phyloP scores from a whole-genome alignment of 2,113 vertebrate species.

The Thermophis baileyi region DNA sequence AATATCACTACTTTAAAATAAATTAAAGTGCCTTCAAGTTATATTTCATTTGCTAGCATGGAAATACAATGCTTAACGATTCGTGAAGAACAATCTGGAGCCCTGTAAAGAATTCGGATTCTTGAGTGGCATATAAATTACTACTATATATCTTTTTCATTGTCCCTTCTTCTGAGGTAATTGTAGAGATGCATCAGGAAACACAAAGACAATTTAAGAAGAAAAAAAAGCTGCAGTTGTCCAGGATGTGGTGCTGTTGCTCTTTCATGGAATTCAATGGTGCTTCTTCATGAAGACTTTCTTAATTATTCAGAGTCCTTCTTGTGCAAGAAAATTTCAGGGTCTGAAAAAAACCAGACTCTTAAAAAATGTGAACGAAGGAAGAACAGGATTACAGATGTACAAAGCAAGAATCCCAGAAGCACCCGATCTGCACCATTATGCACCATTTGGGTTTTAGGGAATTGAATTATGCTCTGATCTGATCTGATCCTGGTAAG shows the following conservation, averaged over 20 bases:
- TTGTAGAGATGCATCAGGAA: not conserved
- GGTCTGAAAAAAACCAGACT: not conserved
- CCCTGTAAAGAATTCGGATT: not conserved
- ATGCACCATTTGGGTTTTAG: not conserved
- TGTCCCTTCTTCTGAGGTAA: not conserved
- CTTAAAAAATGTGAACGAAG: not conserved
- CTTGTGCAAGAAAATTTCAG: not conserved
- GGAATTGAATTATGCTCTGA: not conserved
- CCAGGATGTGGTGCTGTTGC: not conserved
- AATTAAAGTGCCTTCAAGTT: not conserved
- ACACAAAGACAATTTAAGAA: not conserved
- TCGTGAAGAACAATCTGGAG: not conserved
- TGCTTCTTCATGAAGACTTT: not conserved
- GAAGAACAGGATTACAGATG: not conserved
- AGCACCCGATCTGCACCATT: not conserved
- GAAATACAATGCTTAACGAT: not conserved
- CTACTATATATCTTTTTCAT: too few species aligned
- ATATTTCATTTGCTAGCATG: not conserved
- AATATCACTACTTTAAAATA: not conserved
- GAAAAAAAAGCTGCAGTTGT: not conserved
- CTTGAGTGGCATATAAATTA: not conserved
- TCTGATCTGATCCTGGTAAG: not conserved
- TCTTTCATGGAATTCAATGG: not conserved
- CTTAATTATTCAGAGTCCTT: not conserved
- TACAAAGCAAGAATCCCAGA: not conserved